A percentile compares a stretch with the other conserved stretches of the same genome.
These are phyloP conservation scores for Alouatta palliata DNA, from an alignment of 2,113 vertebrate genomes.

Conservation along the genomic window DNA sequence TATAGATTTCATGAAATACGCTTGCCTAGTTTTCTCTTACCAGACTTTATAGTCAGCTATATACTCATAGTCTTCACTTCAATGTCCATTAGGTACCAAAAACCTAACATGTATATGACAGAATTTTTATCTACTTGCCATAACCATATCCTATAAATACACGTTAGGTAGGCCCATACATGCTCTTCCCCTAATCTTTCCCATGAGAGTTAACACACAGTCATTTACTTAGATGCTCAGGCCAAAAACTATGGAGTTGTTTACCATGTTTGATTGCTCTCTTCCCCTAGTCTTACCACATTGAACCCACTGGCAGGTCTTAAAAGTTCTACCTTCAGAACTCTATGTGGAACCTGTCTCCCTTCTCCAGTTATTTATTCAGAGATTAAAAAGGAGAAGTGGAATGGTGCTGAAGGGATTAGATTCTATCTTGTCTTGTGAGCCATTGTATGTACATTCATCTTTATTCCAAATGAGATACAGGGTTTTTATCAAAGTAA, in stretches of 20 bases:
- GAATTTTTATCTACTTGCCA: not conserved
- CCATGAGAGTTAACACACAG: not conserved
- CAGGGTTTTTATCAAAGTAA: not conserved
- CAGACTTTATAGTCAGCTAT: not conserved
- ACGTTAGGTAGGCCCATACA: not conserved
- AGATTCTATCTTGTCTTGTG: not conserved
- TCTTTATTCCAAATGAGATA: not conserved
- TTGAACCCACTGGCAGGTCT: not conserved
- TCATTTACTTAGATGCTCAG: not conserved
- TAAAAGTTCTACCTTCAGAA: not conserved
- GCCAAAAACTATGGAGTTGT: not conserved
- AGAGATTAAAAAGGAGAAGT: not conserved
- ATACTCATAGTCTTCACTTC: not conserved
- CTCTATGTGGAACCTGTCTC: not conserved
- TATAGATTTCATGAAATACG: not conserved
- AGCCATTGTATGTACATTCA: not conserved
- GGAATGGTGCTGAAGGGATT: not conserved
- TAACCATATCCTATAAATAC: not conserved
- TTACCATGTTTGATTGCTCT: not conserved
- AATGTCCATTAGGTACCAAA: not conserved
- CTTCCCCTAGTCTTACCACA: not conserved
- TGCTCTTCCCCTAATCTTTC: not conserved
- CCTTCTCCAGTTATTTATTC: slow-evolving; percentile 6
- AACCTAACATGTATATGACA: not conserved
- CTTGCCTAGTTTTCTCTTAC: not conserved